A percentile compares a stretch with the other conserved stretches of the same genome.
Evolutionary conservation across 2,113 vertebrate genomes (phyloP).

Genomic region (Formicarius rufipectus): DNA sequence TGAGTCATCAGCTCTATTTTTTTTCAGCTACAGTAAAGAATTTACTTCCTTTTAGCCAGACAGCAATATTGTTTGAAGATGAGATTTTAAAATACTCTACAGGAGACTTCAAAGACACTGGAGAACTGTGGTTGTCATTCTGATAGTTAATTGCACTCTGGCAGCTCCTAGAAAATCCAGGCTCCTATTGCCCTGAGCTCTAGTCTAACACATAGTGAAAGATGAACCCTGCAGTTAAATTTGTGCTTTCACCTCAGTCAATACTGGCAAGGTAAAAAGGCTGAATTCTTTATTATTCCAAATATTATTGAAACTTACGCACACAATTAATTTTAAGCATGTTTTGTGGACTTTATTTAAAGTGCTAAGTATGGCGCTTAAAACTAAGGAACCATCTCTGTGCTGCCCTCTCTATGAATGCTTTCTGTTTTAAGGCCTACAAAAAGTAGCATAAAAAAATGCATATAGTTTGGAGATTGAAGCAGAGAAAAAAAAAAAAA

Average conservation of each 20-base stretch:
- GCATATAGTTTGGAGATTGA: background rate
- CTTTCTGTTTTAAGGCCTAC: background rate
- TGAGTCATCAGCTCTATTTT: background rate
- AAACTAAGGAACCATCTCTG: background rate
- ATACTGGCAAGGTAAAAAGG: background rate
- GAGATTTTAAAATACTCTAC: background rate
- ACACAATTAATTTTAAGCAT: background rate
- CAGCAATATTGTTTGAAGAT: background rate
- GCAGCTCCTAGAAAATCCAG: background rate
- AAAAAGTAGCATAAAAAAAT: background rate
- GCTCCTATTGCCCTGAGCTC: background rate
- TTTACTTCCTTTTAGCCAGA: background rate
- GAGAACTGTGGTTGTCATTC: background rate
- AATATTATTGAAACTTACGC: background rate
- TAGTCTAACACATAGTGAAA: background rate
- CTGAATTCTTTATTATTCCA: background rate
- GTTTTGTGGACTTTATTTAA: background rate
- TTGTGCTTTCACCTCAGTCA: background rate
- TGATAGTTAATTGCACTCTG: background rate
- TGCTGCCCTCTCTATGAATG: background rate
- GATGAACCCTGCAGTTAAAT: background rate
- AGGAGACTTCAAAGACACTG: background rate
- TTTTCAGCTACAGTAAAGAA: background rate
- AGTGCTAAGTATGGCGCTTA: background rate
- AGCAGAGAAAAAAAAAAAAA: background rate